A percentile compares a stretch with the other conserved stretches of the same genome.
Conservation (phyloP, 2,113 vertebrate species). For the Mionectes macconnelli region DNA sequence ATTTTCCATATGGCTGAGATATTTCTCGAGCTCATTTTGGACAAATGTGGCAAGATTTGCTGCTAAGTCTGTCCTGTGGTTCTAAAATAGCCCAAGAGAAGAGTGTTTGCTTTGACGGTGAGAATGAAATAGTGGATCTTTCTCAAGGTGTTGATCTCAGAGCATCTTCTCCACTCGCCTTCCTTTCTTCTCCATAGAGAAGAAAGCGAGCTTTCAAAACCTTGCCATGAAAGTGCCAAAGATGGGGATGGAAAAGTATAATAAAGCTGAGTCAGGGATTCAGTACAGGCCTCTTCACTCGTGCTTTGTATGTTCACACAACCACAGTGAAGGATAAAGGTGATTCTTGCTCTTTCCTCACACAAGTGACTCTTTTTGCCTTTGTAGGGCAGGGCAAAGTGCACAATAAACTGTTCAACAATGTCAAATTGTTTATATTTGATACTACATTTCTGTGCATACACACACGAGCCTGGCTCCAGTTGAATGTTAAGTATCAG, state of each 20-base stretch:
- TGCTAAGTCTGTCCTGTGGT: conserved; percentile 1
- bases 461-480: background rate
- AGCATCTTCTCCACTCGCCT: background rate
- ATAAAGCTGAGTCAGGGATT: background rate
- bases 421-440: background rate
- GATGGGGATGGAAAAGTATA: background rate
- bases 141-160: background rate
- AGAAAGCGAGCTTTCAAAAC: conserved; percentile 2
- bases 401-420: background rate
- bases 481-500: background rate
- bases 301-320: fast-evolving
- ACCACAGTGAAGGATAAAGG: background rate
- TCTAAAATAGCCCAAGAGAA: background rate
- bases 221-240: background rate
- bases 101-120: background rate
- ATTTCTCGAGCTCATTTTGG: conserved; percentile 22
- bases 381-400: background rate
- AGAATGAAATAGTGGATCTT: background rate
- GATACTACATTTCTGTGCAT: background rate
- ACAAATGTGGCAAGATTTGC: background rate
- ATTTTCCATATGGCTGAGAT: conserved; percentile 21
- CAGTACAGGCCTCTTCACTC: background rate
- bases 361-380: background rate
- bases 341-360: background rate
- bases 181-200: background rate